Conservation (phyloP, 2,797 vertebrate genomes). For the Prunella strophiata region DNA sequence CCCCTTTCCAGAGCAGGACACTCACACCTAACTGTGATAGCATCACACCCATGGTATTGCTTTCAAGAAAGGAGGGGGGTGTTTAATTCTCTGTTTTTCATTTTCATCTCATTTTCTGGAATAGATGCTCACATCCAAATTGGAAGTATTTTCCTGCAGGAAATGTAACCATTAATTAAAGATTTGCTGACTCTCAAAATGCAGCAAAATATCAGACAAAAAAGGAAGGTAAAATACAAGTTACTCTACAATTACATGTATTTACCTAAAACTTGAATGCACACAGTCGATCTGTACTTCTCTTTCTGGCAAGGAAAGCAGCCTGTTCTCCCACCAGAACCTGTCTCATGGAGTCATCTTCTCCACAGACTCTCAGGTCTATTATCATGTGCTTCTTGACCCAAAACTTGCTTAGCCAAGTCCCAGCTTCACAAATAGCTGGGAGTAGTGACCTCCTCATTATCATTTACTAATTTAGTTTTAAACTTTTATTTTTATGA, state of each 20-base stretch:
- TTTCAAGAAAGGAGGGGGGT: background rate
- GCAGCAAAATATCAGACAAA: background rate
- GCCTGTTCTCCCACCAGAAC: background rate
- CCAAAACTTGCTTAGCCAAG: background rate
- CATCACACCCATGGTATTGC: background rate
- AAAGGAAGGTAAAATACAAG: background rate
- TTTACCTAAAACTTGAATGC: background rate
- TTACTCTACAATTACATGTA: background rate
- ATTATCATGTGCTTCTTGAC: background rate
- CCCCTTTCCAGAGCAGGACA: background rate
- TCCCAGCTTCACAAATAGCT: background rate
- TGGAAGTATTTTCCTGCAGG: background rate
- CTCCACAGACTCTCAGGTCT: background rate
- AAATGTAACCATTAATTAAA: background rate
- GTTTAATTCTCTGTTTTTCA: background rate
- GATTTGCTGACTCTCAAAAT: background rate
- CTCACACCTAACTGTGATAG: background rate
- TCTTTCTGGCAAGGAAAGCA: background rate
- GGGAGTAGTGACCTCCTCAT: background rate
- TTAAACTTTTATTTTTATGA: background rate
- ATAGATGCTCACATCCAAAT: background rate
- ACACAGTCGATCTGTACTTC: background rate
- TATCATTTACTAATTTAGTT: background rate
- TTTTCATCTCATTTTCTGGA: background rate
- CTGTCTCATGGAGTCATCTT: rapidly evolving